Conservation (phyloP, 1,140 invertebrate genomes). For the Dendroctonus valens region DNA sequence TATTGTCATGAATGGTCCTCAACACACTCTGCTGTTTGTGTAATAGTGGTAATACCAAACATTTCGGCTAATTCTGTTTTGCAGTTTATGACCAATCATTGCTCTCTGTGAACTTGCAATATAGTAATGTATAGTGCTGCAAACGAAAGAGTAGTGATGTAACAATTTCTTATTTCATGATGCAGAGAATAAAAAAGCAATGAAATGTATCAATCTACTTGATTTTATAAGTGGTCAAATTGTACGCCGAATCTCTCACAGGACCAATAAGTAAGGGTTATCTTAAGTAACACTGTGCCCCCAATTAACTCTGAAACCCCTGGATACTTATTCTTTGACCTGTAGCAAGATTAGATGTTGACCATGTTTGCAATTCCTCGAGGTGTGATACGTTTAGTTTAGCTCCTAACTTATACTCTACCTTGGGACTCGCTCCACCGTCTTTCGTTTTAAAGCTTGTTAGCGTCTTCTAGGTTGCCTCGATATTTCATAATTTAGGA, state of each 20-base stretch:
- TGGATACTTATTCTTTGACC: conserved; percentile 31
- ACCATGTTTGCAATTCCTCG: conserved; percentile 34
- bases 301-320: conserved; percentile 30
- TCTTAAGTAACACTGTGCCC: conserved; percentile 22
- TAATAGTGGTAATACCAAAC: too few relatives aligned
- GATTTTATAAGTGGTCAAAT: conserved; percentile 6
- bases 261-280: conserved; percentile 24
- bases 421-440: conserved; percentile 17
- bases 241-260: conserved; percentile 6
- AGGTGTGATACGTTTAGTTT: conserved; percentile 34
- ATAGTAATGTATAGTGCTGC: too few relatives aligned
- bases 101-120: too few relatives aligned
- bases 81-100: too few relatives aligned
- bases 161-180: too few relatives aligned
- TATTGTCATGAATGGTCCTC: too few relatives aligned
- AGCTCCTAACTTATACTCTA: conserved; percentile 29
- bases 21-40: too few relatives aligned
- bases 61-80: too few relatives aligned
- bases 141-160: too few relatives aligned
- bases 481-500: conserved; percentile 27
- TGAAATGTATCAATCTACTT: background rate
- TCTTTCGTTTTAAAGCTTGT: conserved; percentile 21
- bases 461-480: conserved; percentile 8
- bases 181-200: background rate
- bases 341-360: conserved; percentile 31